Evolutionary conservation across 2,888 invertebrate genomes (phyloP).

Genomic region (Lasius fuliginosus): DNA sequence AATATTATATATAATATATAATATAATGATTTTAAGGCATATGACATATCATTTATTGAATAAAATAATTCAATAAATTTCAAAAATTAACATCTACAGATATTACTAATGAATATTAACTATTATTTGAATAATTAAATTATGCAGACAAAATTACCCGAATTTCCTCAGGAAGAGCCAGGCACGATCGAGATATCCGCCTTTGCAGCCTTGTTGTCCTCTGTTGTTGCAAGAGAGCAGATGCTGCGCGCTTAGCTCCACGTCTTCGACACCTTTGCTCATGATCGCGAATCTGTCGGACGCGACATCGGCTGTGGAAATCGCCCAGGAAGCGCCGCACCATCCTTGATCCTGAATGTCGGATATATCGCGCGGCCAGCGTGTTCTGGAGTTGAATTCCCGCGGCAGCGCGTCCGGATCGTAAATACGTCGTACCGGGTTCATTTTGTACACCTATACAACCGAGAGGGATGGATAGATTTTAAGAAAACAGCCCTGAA

Average conservation of each 20-base stretch:
- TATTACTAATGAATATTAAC: background rate
- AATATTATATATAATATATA: background rate
- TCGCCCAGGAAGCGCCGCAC: constrained; percentile 97
- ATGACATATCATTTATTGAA: background rate
- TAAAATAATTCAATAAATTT: constrained; percentile 21
- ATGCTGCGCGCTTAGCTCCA: constrained; percentile 93
- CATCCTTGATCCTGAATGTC: constrained; percentile 91
- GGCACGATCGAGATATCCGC: constrained; percentile 96
- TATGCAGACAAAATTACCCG: constrained; percentile 87
- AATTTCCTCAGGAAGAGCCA: constrained; percentile 95
- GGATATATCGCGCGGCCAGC: constrained; percentile 92
- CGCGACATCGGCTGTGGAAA: constrained; percentile 94
- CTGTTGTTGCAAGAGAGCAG: constrained; percentile 94
- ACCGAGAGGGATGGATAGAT: background rate
- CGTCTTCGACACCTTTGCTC: constrained; percentile 92
- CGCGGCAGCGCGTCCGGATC: constrained; percentile 89
- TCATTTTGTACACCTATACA: constrained; percentile 86
- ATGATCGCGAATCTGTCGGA: constrained; percentile 95
- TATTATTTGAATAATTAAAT: background rate
- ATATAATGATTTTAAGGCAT: background rate
- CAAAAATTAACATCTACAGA: background rate
- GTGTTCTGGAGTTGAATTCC: constrained; percentile 92
- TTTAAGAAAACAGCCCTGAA: background rate
- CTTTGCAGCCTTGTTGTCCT: constrained; percentile 93
- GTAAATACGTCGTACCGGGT: constrained; percentile 88